These are phyloP conservation scores for Leucophenga montana DNA, from an alignment of 2,888 invertebrate genomes.

Conservation along the genomic window DNA sequence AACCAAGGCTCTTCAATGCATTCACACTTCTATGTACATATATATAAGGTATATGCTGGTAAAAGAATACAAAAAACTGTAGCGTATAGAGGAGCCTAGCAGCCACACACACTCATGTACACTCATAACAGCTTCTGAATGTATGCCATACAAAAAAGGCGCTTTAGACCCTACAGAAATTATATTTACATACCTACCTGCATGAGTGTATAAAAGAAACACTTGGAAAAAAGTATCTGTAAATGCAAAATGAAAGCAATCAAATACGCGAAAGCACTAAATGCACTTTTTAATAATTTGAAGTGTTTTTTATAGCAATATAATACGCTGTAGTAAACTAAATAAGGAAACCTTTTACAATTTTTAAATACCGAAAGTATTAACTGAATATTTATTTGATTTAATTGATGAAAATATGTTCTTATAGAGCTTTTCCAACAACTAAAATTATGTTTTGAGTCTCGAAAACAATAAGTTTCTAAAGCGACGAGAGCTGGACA, in stretches of 20 bases:
- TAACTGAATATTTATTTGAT: too few relatives aligned
- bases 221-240: neutral
- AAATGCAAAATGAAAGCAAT: neutral
- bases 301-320: constrained; percentile 21
- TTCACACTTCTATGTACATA: neutral
- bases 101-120: constrained; percentile 29
- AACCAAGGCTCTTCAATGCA: constrained; percentile 32
- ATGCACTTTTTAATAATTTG: constrained; percentile 17
- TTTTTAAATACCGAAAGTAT: too few relatives aligned
- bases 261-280: too few relatives aligned
- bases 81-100: too few relatives aligned
- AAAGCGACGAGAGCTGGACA: too few relatives aligned
- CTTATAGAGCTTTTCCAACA: too few relatives aligned
- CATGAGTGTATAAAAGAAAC: constrained; percentile 1
- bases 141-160: constrained; percentile 13
- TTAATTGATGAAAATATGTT: too few relatives aligned
- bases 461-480: too few relatives aligned
- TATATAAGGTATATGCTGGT: too few relatives aligned
- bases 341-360: too few relatives aligned
- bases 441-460: too few relatives aligned
- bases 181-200: neutral
- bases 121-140: constrained; percentile 12
- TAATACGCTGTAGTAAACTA: neutral
- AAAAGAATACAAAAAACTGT: too few relatives aligned
- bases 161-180: constrained; percentile 20